Base-by-base conservation (phyloP, 2,797 vertebrate species). In the Semaprochilodus insignis region DNA sequence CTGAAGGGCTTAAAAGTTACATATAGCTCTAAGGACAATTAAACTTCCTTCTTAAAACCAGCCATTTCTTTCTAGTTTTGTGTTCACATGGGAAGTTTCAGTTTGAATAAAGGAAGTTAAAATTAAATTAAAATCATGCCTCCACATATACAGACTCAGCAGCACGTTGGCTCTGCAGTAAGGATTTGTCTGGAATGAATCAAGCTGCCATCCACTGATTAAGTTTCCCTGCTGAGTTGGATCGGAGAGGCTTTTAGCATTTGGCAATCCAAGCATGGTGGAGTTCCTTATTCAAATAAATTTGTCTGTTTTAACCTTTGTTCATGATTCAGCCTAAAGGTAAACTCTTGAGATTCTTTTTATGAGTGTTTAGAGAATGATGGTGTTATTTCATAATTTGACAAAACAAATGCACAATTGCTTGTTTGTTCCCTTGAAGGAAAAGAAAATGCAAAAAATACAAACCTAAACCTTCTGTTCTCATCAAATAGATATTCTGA, bases 371-470 rank as follows among this genome's bases (percentile, higher is more conserved):
- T 77, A 21, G 78, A 52, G 19, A 16, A 60, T 54, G 44, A 65
- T 79, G 1, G 44, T 65, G 36, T 62, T 23, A 40, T 48, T 67
- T 74, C 6, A 62, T 80, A n/a, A 34, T 67, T 57, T 70, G 16
- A 36, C 48, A 59, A 78, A 81, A 84, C 80, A 84, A 84, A 84
- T 88, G 84, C 84, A 86, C 86, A 86, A 34, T 88, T 78, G 25
- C 17, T 82, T 44, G 15, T 75, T 25, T 44, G 57, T 67, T n/a
- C 40, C 25, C 13, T 34, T 27, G 17, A 14, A 72, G 31, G 57
- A 21, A 19, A 74, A 44, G n/a, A 44, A 44, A 44, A 44, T 31
- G 31, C 31, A 10, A 44, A 44, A 44, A 44, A 44, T 44, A 44
- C 40, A 44, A 31, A 31, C 31, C 31, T 31, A 31, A 31, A 31